Base-by-base conservation (phyloP, 2,113 vertebrate species). In the Puntigrus tetrazona region DNA sequence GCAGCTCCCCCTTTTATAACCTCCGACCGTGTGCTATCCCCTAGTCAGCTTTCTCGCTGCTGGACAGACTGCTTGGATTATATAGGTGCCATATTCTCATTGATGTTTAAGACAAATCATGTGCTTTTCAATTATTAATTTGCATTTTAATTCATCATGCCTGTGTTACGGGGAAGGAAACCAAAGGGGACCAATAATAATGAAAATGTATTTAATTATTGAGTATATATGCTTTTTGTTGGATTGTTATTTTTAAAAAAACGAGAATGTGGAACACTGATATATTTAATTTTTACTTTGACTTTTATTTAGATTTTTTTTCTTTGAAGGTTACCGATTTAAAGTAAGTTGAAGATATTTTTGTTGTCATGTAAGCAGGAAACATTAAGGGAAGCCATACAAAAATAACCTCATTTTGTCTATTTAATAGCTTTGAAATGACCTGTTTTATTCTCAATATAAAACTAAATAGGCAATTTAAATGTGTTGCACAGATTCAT, bases 11-110 rank as follows among this genome's bases (percentile, higher is more conserved):
- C 47, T 79, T 31, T 74, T 59, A 79, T 50, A 67, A 80, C 67
- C 76, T 80, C 76, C 73, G 57, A 84, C 31, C 31, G 81, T 27
- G 38, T 38, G 18, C 78, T 81, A 45, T 84, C 45, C 80, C 67
- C 25, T 9, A 59, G 47, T 87, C 78, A 76, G 29, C 65, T 77
- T 11, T 72, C 36, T 43, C 29, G 50, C 59, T 75, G 52, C 41
- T 47, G 43, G 31, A 80, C 31, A 41, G 6, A 43, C 20, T 31
- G 27, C 8, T 69, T 59, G 25, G 9, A 83, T 74, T 45, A 16
- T 43, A 1, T 83, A 78, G 7, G 73, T 43, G 31, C 0, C 8
- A 74, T 41, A 45, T 13, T 75, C 41, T 29, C 16, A 75, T 7
- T 29, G 13, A 47, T 75, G 43, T 50, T 25, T 27, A 50, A 27